Percentiles rank a stretch among this genome's conserved stretches.
phyloP scores from a whole-genome alignment of 2,888 invertebrate genomes.

The Scaptodrosophila latifasciaeformis region DNA sequence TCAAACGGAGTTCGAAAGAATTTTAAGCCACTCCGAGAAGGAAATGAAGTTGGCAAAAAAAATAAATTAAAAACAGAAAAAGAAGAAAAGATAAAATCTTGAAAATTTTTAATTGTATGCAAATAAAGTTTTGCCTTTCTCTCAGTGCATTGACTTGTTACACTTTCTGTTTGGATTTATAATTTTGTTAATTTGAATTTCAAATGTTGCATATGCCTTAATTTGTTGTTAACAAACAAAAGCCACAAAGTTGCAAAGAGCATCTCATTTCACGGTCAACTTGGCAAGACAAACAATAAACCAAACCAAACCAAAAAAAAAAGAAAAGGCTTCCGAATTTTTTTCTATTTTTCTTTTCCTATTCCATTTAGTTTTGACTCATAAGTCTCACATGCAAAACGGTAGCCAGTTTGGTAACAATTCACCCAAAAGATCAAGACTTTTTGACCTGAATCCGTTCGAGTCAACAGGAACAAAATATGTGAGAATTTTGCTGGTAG shows the following conservation, averaged over 20 bases:
- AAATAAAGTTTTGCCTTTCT: constrained; percentile 43
- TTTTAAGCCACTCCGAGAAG: constrained; percentile 22
- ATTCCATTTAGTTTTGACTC: too few relatives aligned
- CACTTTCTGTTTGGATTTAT: constrained; percentile 53
- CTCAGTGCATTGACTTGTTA: constrained; percentile 44
- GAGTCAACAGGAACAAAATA: too few relatives aligned
- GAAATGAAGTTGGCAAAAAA: constrained; percentile 13
- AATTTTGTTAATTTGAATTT: constrained; percentile 38
- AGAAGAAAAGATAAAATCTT: too few relatives aligned
- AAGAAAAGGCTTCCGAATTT: constrained; percentile 1
- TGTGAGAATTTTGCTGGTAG: too few relatives aligned
- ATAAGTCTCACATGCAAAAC: too few relatives aligned
- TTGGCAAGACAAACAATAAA: constrained; percentile 36
- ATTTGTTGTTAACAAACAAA: too few relatives aligned
- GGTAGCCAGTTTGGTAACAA: too few relatives aligned
- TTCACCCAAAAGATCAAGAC: too few relatives aligned
- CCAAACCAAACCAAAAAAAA: constrained; percentile 6
- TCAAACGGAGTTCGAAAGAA: constrained; percentile 27
- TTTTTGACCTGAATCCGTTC: too few relatives aligned
- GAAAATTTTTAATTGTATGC: constrained; percentile 62
- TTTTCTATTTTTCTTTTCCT: too few relatives aligned
- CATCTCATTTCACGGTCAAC: constrained; percentile 49
- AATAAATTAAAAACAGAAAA: neutral
- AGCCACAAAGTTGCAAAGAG: constrained; percentile 7
- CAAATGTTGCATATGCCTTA: constrained; percentile 29